Conservation (phyloP, 2,797 vertebrate genomes). For the Vireo griseus region DNA sequence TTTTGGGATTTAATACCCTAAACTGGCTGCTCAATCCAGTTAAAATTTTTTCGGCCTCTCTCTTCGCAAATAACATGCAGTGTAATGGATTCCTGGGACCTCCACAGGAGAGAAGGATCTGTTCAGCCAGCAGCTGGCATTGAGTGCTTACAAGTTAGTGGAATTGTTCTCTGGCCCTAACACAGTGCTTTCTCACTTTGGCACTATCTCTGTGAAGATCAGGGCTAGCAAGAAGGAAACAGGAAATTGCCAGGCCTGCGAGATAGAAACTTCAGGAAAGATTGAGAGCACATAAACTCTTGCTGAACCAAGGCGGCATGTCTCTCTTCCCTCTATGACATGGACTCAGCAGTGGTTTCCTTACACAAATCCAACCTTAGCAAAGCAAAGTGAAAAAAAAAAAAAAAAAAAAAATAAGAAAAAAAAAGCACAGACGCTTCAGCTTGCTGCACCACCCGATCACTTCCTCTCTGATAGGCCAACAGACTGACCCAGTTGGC, state of each 20-base stretch:
- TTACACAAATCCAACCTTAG: neutral
- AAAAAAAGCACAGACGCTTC: conserved; percentile 24
- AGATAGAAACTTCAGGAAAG: conserved; percentile 60
- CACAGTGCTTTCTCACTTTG: neutral
- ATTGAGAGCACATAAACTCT: conserved; percentile 24
- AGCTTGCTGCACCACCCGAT: conserved; percentile 9
- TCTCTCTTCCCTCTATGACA: neutral
- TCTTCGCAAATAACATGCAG: neutral
- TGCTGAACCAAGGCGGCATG: conserved; percentile 8
- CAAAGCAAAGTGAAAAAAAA: neutral
- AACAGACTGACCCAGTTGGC: conserved; percentile 52
- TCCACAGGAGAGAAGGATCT: neutral
- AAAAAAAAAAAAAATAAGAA: neutral
- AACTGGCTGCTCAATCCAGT: neutral
- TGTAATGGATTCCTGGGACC: neutral
- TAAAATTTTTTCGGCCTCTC: neutral
- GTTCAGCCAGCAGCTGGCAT: neutral
- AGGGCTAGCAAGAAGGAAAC: conserved; percentile 46
- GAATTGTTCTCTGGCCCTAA: neutral
- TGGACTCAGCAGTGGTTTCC: neutral
- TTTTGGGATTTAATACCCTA: neutral
- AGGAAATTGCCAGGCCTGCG: conserved; percentile 34
- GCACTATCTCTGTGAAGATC: conserved; percentile 33
- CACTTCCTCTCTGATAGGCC: neutral
- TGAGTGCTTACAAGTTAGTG: neutral